These are phyloP conservation scores for Scylla paramamosain DNA, from an alignment of 1,140 invertebrate genomes.

Conservation along the genomic window DNA sequence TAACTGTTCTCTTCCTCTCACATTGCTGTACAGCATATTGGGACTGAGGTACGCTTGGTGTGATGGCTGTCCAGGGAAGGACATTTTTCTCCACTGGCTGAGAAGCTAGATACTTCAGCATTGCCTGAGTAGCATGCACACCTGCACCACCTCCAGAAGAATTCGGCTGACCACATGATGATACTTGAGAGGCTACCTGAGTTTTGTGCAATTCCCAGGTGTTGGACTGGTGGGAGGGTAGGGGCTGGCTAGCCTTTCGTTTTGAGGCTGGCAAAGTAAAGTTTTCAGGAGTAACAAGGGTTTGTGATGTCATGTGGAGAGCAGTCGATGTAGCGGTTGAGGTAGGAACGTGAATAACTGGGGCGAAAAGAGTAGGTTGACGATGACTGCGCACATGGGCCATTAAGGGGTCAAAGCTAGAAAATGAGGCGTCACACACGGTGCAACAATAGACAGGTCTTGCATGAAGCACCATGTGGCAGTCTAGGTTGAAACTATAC, in stretches of 20 bases:
- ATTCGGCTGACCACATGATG: no score
- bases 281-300: not conserved
- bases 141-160: no score
- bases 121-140: not conserved
- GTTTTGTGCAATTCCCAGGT: no score
- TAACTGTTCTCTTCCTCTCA: not conserved
- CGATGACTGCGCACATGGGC: constrained; percentile 37
- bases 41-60: not conserved
- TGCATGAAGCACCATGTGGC: constrained; percentile 63
- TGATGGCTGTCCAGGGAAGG: not conserved
- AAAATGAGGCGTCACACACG: constrained; percentile 51
- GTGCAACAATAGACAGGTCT: constrained; percentile 43
- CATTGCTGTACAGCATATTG: not conserved
- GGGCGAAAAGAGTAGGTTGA: not conserved
- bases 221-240: no score
- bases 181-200: no score
- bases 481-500: constrained; percentile 62
- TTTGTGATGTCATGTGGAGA: not conserved
- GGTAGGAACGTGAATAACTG: not conserved
- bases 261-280: not conserved
- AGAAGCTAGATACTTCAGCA: no score
- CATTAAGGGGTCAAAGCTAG: constrained; percentile 47
- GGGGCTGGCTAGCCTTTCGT: no score
- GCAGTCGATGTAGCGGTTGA: not conserved
- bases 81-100: no score